Percentiles rank a stretch among this genome's conserved stretches.
Conservation (phyloP, 2,113 vertebrate species). For the Gambusia affinis region DNA sequence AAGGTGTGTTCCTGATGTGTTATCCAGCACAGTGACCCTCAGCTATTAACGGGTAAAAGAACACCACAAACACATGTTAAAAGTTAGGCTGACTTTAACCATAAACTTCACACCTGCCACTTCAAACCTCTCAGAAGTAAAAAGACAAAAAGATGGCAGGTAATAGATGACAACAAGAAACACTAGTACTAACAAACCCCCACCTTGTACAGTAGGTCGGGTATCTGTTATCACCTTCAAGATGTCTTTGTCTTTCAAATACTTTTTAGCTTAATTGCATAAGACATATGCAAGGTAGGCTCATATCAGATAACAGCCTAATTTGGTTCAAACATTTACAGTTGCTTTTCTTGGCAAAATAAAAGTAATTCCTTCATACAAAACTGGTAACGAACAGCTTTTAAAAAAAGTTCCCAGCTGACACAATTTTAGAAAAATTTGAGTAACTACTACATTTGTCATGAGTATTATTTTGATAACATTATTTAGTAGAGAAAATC, state of each 20-base stretch:
- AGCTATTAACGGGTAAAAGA: constrained; percentile 57
- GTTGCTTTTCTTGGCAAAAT: not conserved
- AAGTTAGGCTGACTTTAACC: constrained; percentile 63
- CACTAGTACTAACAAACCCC: not conserved
- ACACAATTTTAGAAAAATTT: not conserved
- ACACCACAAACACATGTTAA: constrained; percentile 71
- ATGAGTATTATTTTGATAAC: no score
- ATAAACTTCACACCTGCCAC: constrained; percentile 75
- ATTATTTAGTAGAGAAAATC: no score
- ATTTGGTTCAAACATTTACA: not conserved
- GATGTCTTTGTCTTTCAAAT: not conserved
- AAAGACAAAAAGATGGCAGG: constrained; percentile 11
- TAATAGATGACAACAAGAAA: constrained; percentile 1
- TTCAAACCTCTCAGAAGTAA: constrained; percentile 58
- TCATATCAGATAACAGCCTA: not conserved
- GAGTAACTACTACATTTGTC: no score
- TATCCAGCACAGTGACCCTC: constrained; percentile 22
- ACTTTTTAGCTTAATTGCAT: not conserved
- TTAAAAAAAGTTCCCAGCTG: not conserved
- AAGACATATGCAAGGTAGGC: not conserved
- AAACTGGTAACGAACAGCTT: not conserved
- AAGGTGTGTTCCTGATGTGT: no score
- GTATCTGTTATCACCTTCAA: not conserved
- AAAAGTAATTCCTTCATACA: not conserved
- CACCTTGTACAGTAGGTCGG: not conserved